phyloP scores from a whole-genome alignment of 2,797 vertebrate genomes.

The Discoglossus pictus region DNA sequence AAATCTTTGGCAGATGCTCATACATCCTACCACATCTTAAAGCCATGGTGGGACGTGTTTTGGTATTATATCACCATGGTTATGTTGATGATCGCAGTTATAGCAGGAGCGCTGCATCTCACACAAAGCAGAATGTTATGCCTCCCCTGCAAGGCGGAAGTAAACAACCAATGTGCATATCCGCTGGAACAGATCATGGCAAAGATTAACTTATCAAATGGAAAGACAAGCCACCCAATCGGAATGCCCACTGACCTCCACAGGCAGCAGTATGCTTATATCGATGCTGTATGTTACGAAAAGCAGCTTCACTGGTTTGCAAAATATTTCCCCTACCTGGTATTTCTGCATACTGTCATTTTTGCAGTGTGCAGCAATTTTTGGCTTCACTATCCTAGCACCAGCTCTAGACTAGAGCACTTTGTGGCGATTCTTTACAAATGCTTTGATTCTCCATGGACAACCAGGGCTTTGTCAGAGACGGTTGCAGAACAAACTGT shows the following conservation, averaged over 20 bases:
- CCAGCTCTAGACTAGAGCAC: constrained; percentile 76
- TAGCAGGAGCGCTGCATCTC: constrained; percentile 76
- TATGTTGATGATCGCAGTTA: constrained; percentile 77
- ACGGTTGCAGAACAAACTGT: constrained; percentile 75
- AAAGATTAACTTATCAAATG: constrained; percentile 60
- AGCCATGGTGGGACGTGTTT: constrained; percentile 83
- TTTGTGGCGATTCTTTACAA: constrained; percentile 80
- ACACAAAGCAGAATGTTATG: constrained; percentile 78
- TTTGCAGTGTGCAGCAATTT: constrained; percentile 81
- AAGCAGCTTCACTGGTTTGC: constrained; percentile 80
- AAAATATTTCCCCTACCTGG: constrained; percentile 80
- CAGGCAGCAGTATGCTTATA: constrained; percentile 78
- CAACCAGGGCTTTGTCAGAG: constrained; percentile 76
- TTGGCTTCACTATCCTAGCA: constrained; percentile 80
- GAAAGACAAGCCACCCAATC: constrained; percentile 53
- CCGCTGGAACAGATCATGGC: constrained; percentile 71
- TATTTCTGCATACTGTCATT: constrained; percentile 78
- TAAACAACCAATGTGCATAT: constrained; percentile 72
- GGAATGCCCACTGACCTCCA: constrained; percentile 75
- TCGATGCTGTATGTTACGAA: constrained; percentile 78
- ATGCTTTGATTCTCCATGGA: constrained; percentile 81
- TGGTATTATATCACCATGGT: constrained; percentile 82
- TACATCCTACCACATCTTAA: constrained; percentile 76
- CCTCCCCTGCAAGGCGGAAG: constrained; percentile 78
- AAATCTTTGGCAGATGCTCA: constrained; percentile 77